A percentile compares a stretch with the other conserved stretches of the same genome.
These are phyloP conservation scores for Amblyjoppa fuscipennis DNA, from an alignment of 2,888 invertebrate genomes.

Conservation along the genomic window DNA sequence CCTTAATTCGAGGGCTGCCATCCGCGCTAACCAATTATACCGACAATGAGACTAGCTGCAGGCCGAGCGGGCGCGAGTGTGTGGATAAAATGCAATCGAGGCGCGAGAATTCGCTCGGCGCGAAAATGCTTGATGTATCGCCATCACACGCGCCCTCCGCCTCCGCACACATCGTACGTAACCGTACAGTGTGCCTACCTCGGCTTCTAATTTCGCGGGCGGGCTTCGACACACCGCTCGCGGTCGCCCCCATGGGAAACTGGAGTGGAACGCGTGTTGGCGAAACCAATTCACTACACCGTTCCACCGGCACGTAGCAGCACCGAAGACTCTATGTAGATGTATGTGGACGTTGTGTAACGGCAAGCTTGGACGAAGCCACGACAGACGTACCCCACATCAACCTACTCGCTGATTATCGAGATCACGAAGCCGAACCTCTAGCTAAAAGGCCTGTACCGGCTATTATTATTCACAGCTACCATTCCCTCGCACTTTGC, in stretches of 20 bases:
- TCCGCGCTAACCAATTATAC: constrained; percentile 54
- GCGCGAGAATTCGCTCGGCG: constrained; percentile 24
- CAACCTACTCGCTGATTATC: constrained; percentile 54
- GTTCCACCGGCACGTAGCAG: constrained; percentile 19
- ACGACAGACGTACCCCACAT: constrained; percentile 42
- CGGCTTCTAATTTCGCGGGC: constrained; percentile 53
- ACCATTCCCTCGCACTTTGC: constrained; percentile 1
- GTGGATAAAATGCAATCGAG: constrained; percentile 43
- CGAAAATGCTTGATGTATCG: constrained; percentile 24
- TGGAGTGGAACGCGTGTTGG: constrained; percentile 45
- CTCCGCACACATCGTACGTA: constrained; percentile 32
- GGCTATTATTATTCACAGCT: constrained; percentile 34
- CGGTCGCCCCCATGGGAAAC: constrained; percentile 55
- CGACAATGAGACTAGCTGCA: constrained; percentile 46
- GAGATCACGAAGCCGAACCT: constrained; percentile 53
- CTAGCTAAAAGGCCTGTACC: constrained; percentile 39
- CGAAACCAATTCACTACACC: constrained; percentile 27
- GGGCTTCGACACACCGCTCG: constrained; percentile 45
- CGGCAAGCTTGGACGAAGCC: constrained; percentile 50
- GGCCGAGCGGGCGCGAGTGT: constrained; percentile 20
- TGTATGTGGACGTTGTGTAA: constrained; percentile 46
- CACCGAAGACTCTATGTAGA: background rate
- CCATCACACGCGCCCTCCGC: constrained; percentile 16
- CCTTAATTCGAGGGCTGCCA: constrained; percentile 48
- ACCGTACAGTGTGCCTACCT: background rate